These are phyloP conservation scores for Aporophyla nigra DNA, from an alignment of 2,888 invertebrate genomes.

Conservation along the genomic window DNA sequence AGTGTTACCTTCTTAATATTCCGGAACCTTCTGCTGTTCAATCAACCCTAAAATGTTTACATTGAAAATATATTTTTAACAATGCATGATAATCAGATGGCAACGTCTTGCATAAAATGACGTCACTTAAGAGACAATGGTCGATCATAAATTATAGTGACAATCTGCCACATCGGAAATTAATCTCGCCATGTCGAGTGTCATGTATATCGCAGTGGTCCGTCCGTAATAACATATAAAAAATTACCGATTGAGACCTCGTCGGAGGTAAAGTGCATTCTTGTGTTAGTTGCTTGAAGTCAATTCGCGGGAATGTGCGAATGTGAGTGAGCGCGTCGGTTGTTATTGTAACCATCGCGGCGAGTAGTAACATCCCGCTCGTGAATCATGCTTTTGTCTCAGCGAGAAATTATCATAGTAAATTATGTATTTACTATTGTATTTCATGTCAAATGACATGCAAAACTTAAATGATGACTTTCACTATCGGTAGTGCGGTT, in stretches of 20 bases:
- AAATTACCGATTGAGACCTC: slow-evolving; percentile 87
- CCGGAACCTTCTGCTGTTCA: slow-evolving; percentile 5
- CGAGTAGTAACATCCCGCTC: slow-evolving; percentile 57
- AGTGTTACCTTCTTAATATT: no score
- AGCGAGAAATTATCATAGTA: slow-evolving; percentile 68
- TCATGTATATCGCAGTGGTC: slow-evolving; percentile 83
- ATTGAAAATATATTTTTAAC: slow-evolving; percentile 66
- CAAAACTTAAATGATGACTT: slow-evolving; percentile 65
- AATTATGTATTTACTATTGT: slow-evolving; percentile 65
- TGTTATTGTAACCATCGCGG: slow-evolving; percentile 74
- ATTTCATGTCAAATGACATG: slow-evolving; percentile 59
- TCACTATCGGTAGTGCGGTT: slow-evolving; percentile 64
- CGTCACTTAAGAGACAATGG: slow-evolving; percentile 88
- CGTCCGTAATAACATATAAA: slow-evolving; percentile 85
- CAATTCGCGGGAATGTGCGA: slow-evolving; percentile 88
- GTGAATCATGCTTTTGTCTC: slow-evolving; percentile 77
- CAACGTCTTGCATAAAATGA: slow-evolving; percentile 81
- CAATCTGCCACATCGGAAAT: slow-evolving; percentile 89
- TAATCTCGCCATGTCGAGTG: slow-evolving; percentile 87
- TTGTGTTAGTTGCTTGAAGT: slow-evolving; percentile 85
- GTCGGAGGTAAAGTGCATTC: slow-evolving; percentile 88
- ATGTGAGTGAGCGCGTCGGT: slow-evolving; percentile 75
- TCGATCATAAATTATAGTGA: slow-evolving; percentile 89
- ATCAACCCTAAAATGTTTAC: slow-evolving; percentile 35
- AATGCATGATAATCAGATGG: slow-evolving; percentile 77